Conservation (phyloP, 2,113 vertebrate species). For the Phoxinus phoxinus region DNA sequence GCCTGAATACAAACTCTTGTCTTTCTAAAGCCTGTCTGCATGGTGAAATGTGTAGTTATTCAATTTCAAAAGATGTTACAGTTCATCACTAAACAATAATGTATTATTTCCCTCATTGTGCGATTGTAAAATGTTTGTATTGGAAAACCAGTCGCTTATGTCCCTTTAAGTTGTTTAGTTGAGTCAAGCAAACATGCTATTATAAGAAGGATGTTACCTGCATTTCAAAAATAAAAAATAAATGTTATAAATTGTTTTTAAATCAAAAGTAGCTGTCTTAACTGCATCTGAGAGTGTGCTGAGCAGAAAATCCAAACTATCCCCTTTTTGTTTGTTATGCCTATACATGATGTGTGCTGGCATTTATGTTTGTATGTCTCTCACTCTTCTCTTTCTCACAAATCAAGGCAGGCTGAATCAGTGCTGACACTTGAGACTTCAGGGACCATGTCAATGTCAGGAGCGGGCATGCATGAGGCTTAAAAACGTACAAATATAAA, state of each 20-base stretch:
- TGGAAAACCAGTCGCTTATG: constrained; percentile 29
- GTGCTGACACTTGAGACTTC: not conserved
- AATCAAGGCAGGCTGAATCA: constrained; percentile 3
- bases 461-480: not conserved
- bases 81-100: not conserved
- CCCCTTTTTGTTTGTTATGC: not conserved
- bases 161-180: constrained; percentile 44
- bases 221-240: not conserved
- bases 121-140: constrained; percentile 3
- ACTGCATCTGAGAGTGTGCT: not conserved
- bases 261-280: not conserved
- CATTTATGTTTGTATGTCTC: not conserved
- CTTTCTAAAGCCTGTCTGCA: constrained; percentile 10
- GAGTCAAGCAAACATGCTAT: not conserved
- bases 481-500: not conserved
- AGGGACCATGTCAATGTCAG: not conserved
- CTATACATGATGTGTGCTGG: not conserved
- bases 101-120: constrained; percentile 18
- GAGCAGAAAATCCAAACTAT: not conserved
- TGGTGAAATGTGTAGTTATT: constrained; percentile 5
- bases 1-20: constrained; percentile 5
- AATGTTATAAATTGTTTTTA: not conserved
- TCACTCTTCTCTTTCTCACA: not conserved
- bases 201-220: constrained; percentile 3
- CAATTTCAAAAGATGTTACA: not conserved